These are phyloP conservation scores for Drosophila prolongata DNA, from an alignment of 2,888 invertebrate species.

Conservation along the genomic window DNA sequence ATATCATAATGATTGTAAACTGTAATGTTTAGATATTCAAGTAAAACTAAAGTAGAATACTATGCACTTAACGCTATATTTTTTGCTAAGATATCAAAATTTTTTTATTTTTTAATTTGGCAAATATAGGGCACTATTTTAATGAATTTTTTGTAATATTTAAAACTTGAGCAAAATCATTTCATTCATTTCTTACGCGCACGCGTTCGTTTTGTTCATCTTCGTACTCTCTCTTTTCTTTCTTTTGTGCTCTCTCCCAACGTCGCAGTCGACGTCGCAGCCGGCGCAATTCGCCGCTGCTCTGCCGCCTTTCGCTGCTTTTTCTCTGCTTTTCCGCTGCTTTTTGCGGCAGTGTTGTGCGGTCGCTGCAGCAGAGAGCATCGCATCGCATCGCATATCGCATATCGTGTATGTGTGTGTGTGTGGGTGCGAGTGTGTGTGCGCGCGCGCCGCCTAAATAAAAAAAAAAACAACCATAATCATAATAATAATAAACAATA, in stretches of 20 bases:
- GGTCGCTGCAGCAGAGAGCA: conserved; percentile 75
- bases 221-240: conserved; percentile 18
- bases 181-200: not conserved
- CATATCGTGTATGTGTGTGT: conserved; percentile 18
- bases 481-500: conserved; percentile 9
- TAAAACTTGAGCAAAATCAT: not conserved
- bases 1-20: too few relatives aligned
- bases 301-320: conserved; percentile 3
- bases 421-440: conserved; percentile 22
- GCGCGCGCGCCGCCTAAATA: conserved; percentile 28
- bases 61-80: too few relatives aligned
- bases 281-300: conserved; percentile 29
- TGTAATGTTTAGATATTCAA: too few relatives aligned
- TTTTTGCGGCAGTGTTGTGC: conserved; percentile 60
- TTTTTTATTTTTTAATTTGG: too few relatives aligned
- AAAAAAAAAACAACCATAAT: conserved; percentile 1
- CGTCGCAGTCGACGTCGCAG: conserved; percentile 10
- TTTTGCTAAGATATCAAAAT: too few relatives aligned
- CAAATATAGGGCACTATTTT: not conserved
- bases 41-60: too few relatives aligned
- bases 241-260: conserved; percentile 23
- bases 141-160: not conserved
- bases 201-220: conserved; percentile 4
- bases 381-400: conserved; percentile 45
- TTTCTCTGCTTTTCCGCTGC: conserved; percentile 6